Evolutionary conservation across 2,797 vertebrate genomes (phyloP).

Genomic region (Acrocephalus scirpaceus): DNA sequence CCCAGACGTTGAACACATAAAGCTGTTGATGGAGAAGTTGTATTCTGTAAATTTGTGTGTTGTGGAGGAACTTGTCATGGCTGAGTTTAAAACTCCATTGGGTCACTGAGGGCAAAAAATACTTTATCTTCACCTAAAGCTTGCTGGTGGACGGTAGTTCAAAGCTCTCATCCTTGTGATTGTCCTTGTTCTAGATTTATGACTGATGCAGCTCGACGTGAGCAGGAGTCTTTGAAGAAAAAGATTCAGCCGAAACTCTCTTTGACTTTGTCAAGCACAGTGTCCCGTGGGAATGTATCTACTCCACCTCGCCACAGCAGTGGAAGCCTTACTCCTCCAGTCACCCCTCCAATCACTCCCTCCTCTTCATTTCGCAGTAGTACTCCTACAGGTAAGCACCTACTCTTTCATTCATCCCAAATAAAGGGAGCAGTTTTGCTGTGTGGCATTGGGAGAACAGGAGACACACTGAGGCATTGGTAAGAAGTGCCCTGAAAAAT

Average conservation of each 20-base stretch:
- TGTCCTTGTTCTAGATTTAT: slow-evolving; percentile 86
- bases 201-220: slow-evolving; percentile 94
- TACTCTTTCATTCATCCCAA: background rate
- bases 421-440: background rate
- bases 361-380: slow-evolving; percentile 97
- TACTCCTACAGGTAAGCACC: slow-evolving; percentile 91
- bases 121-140: background rate
- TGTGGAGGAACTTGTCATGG: background rate
- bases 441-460: background rate
- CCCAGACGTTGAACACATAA: background rate
- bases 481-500: background rate
- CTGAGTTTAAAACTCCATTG: background rate
- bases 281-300: slow-evolving; percentile 90
- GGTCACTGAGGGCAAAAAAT: background rate
- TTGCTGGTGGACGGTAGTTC: slow-evolving; percentile 72
- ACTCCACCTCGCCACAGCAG: slow-evolving; percentile 93
- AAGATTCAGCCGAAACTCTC: slow-evolving; percentile 95
- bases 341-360: slow-evolving; percentile 96
- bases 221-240: slow-evolving; percentile 93
- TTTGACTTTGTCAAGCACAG: slow-evolving; percentile 86
- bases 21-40: background rate
- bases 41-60: background rate
- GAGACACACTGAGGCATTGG: background rate
- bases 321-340: slow-evolving; percentile 96
- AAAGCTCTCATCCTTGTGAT: slow-evolving; percentile 67